Conservation (phyloP, 2,797 vertebrate genomes). For the Ciconia nigra region DNA sequence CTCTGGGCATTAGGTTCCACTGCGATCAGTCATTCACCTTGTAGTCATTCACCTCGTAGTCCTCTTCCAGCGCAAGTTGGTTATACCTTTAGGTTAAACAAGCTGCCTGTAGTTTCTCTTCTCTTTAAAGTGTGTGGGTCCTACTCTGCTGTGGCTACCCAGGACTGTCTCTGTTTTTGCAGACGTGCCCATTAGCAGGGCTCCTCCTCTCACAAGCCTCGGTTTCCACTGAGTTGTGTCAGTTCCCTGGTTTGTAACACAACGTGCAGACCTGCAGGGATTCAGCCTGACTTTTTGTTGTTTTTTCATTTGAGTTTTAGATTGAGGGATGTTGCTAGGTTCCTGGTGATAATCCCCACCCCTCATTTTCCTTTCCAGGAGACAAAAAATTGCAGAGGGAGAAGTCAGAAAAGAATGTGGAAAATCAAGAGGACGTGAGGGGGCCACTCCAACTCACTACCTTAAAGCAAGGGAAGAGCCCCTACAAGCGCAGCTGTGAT, state of each 20-base stretch:
- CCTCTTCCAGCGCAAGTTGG: neutral
- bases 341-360: slow-evolving; percentile 68
- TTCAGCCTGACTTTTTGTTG: slow-evolving; percentile 20
- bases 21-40: neutral
- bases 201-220: slow-evolving; percentile 9
- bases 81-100: slow-evolving; percentile 9
- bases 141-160: slow-evolving; percentile 17
- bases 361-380: slow-evolving; percentile 80
- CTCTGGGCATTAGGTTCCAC: slow-evolving; percentile 9
- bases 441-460: slow-evolving; percentile 73
- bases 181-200: neutral
- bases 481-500: slow-evolving; percentile 79
- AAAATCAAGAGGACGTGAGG: slow-evolving; percentile 77
- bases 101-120: slow-evolving; percentile 57
- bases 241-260: neutral
- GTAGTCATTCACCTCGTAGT: neutral
- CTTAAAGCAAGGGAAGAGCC: slow-evolving; percentile 79
- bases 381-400: slow-evolving; percentile 74
- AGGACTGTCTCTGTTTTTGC: slow-evolving; percentile 49
- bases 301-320: slow-evolving; percentile 55
- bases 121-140: slow-evolving; percentile 41
- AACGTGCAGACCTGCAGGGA: neutral
- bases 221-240: slow-evolving; percentile 12
- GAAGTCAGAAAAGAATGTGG: slow-evolving; percentile 76
- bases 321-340: slow-evolving; percentile 44